These are phyloP conservation scores for Trematomus loennbergii DNA, from an alignment of 2,113 vertebrate genomes.

Conservation along the genomic window DNA sequence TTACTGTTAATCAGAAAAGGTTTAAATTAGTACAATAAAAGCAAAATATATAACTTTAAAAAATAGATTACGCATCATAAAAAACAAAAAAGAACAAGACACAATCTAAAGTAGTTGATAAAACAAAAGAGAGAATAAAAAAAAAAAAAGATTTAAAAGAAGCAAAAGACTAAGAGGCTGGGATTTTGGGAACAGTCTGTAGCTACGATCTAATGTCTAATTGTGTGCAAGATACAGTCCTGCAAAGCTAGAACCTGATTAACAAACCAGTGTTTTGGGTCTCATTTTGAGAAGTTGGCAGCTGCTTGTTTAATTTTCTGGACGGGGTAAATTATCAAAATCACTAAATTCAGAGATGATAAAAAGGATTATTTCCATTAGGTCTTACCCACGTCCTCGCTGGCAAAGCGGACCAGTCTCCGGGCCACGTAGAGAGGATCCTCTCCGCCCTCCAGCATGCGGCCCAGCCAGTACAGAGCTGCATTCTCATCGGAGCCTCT, in stretches of 20 bases:
- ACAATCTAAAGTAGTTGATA: not conserved
- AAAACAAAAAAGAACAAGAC: not conserved
- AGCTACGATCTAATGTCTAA: not conserved
- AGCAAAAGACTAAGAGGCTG: not conserved
- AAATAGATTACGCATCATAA: not conserved
- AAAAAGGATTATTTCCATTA: constrained; percentile 37
- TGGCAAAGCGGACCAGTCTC: constrained; percentile 95
- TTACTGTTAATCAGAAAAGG: not conserved
- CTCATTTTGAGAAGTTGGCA: not conserved
- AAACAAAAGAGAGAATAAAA: not conserved
- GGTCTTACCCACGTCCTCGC: constrained; percentile 92
- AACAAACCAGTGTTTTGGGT: not conserved
- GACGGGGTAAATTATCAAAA: not conserved
- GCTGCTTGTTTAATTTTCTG: not conserved
- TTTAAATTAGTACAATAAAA: not conserved
- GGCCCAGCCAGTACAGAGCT: constrained; percentile 96
- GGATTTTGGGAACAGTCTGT: not conserved
- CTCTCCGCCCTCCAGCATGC: constrained; percentile 98
- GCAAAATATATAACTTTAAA: not conserved
- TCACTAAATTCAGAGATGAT: not conserved
- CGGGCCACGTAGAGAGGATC: constrained; percentile 95
- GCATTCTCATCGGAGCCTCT: constrained; percentile 94
- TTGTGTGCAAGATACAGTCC: not conserved
- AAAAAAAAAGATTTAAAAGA: not conserved
- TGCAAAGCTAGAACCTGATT: not conserved